A percentile compares a stretch with the other conserved stretches of the same genome.
Evolutionary conservation across 2,797 vertebrate genomes (phyloP).

Genomic region (Enteromius treurensis): DNA sequence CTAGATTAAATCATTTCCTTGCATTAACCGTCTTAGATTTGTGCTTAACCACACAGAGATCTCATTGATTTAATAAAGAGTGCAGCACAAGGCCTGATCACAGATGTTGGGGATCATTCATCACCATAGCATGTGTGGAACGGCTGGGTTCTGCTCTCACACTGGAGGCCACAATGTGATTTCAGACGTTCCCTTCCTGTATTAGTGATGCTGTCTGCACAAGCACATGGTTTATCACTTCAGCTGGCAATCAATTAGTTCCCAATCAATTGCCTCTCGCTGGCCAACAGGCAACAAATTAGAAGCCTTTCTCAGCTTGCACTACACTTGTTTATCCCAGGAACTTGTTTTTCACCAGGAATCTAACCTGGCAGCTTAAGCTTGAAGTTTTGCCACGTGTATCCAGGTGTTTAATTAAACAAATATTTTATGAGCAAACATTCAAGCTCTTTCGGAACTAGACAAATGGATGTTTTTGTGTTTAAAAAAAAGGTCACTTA

Average conservation of each 20-base stretch:
- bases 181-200: constrained; percentile 39
- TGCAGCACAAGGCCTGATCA: constrained; percentile 12
- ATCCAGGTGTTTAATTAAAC: constrained; percentile 33
- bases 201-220: constrained; percentile 50
- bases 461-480: neutral
- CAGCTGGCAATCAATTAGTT: constrained; percentile 60
- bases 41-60: constrained; percentile 46
- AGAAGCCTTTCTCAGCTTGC: constrained; percentile 35
- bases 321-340: constrained; percentile 33
- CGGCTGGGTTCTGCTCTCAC: neutral
- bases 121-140: constrained; percentile 4
- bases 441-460: neutral
- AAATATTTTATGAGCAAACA: neutral
- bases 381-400: neutral
- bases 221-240: constrained; percentile 56
- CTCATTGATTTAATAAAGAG: constrained; percentile 41
- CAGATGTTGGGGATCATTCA: constrained; percentile 29
- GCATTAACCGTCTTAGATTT: constrained; percentile 46
- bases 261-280: constrained; percentile 55
- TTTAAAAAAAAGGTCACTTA: constrained; percentile 7
- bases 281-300: constrained; percentile 58
- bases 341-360: constrained; percentile 26
- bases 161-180: constrained; percentile 37
- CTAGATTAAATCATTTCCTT: constrained; percentile 37
- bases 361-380: constrained; percentile 32